Base-by-base conservation (phyloP, 2,797 vertebrate species). In the Thripadectes ignobilis region DNA sequence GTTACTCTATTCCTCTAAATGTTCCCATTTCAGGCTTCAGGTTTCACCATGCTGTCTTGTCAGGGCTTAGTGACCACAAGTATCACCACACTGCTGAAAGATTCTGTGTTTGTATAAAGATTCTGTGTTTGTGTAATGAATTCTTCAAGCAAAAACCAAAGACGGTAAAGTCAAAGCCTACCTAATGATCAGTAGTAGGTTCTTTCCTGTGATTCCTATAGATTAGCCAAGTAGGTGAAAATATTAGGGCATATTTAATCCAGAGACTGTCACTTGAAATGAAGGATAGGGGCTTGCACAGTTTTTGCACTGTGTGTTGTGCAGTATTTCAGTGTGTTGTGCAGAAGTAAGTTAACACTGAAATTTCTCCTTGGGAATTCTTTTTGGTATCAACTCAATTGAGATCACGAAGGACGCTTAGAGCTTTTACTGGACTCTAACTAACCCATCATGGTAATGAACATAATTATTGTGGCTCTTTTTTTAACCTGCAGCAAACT, bases 351-450 rank as follows among this genome's bases (percentile, higher is more conserved):
- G 48, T 57, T 79, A 86, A 67, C 54, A 46, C 0, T 73, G 45
- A 81, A 69, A 83, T 92, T 78, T 90, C 29, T 95, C 75, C 46
- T 81, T 89, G 87, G 79, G 69, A 66, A 80, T 93, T 61, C 38
- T 61, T 94, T 63, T 79, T 72, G 66, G 54, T 52, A 81, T 69
- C 55, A 73, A 48, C 26, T 58, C 88, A 75, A 88, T 66, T 85
- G 84, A 91, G 82, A 92, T 72, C 46, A 62, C 45, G 67, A 49
- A 90, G 49, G 52, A 71, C 65, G 45, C 88, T 73, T 75, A 88
- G 41, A 81, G n/a, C 48, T 94, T 94, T 91, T 91, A 67, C n/a
- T 88, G 59, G 43, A 71, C 69, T 88, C 38, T 85, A 87, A 89
- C 54, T 86, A 88, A 85, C 85, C 23, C 0, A 0, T 89, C 78